phyloP scores from a whole-genome alignment of 2,888 invertebrate genomes.

The Clostera curtula region DNA sequence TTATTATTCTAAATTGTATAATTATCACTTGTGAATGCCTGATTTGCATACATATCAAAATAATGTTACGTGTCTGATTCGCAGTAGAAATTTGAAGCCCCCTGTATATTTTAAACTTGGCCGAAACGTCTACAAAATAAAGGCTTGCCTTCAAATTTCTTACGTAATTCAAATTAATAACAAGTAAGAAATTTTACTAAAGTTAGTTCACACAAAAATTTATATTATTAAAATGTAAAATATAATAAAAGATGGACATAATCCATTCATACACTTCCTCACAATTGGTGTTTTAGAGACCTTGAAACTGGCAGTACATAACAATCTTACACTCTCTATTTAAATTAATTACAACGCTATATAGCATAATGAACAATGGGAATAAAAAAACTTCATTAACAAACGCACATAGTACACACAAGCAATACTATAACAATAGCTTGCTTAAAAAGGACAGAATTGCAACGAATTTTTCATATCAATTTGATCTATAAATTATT shows the following conservation, averaged over 20 bases:
- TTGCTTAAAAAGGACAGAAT: constrained; percentile 25
- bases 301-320: constrained; percentile 65
- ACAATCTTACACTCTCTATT: constrained; percentile 45
- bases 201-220: constrained; percentile 6
- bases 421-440: constrained; percentile 36
- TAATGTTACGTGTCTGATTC: too few relatives aligned
- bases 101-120: too few relatives aligned
- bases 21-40: too few relatives aligned
- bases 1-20: too few relatives aligned
- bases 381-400: constrained; percentile 44
- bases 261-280: constrained; percentile 37
- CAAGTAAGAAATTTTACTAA: too few relatives aligned
- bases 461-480: constrained; percentile 25
- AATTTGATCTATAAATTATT: too few relatives aligned
- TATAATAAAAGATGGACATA: constrained; percentile 34
- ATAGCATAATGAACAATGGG: constrained; percentile 42
- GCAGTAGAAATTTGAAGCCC: too few relatives aligned
- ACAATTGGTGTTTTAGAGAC: constrained; percentile 61
- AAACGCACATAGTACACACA: constrained; percentile 43
- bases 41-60: too few relatives aligned
- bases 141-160: too few relatives aligned
- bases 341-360: constrained; percentile 36
- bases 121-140: too few relatives aligned
- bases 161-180: too few relatives aligned
- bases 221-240: constrained; percentile 23